Base-by-base conservation (phyloP, 2,113 vertebrate species). In the Natator depressus region DNA sequence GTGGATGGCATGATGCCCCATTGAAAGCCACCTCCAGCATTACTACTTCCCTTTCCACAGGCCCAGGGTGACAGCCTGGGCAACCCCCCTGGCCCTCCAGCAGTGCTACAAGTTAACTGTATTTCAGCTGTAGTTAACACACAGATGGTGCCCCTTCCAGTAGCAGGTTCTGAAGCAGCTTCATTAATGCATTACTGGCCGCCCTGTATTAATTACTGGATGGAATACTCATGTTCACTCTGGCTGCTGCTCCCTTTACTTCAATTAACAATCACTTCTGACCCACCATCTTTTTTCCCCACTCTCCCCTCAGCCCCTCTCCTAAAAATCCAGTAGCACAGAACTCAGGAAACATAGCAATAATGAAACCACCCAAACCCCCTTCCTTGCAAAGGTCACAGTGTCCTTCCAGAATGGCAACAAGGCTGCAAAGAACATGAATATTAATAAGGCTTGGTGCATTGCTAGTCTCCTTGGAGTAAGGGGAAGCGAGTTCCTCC, bases 251-350 rank as follows among this genome's bases (percentile, higher is more conserved):
- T 98, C 95, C 95, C 92, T 95, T 97, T 95, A 94, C 96, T 97
- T 96, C 97, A 98, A 98, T 98, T 97, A 96, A 96, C 93, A 94
- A 96, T 95, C 96, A 97, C 91, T 97, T 97, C 90, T 98, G 97
- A 97, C 96, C 96, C 95, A 95, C 91, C 69, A 54, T 53, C 91
- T 96, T 87, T 95, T 91, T 88, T 92, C 89, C 91, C 95, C 75
- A 93, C 91, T 90, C 89, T 84, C 84, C 88, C 83, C 89, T n/a
- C 84, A 79, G 75, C 88, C 91, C 89, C 92, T 69, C 47, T 76
- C 88, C 85, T 83, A 89, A 97, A 94, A 97, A 96, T 85, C 89
- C 95, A 95, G 97, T 89, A 86, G 88, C 95, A 96, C 84, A 97
- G 94, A 96, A 96, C 95, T 95, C 92, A 80, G 92, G 95, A 95